Conservation (phyloP, 2,797 vertebrate species). For the Premnoplex brunnescens region DNA sequence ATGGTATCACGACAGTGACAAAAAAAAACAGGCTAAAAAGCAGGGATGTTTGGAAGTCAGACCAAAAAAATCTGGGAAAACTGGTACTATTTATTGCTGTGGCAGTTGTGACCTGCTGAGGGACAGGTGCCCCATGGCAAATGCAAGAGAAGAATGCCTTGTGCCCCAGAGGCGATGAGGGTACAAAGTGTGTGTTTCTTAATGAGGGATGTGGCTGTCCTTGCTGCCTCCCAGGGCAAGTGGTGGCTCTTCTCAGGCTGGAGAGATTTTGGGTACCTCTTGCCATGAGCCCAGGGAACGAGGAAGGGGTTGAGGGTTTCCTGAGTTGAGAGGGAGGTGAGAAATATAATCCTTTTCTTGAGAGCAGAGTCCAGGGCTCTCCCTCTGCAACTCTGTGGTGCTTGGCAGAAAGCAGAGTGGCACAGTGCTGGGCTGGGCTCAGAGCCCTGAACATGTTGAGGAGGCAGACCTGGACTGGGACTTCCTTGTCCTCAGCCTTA, state of each 20-base stretch:
- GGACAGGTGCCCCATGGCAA: not conserved
- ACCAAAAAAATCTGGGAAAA: not conserved
- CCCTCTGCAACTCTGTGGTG: fast-evolving
- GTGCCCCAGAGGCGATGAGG: not conserved
- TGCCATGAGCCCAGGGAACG: not conserved
- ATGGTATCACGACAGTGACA: not conserved
- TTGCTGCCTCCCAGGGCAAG: not conserved
- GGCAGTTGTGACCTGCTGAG: not conserved
- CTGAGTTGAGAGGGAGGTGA: not conserved
- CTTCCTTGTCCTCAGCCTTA: not conserved
- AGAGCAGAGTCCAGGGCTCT: not conserved
- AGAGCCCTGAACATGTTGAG: not conserved
- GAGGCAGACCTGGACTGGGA: not conserved
- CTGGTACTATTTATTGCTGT: not conserved
- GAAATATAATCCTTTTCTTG: fast-evolving
- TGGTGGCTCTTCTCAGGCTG: not conserved
- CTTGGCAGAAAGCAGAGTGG: not conserved
- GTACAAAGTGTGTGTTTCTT: not conserved
- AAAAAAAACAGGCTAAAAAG: not conserved
- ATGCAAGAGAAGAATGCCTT: not conserved
- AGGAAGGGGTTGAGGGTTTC: not conserved
- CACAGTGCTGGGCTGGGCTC: not conserved
- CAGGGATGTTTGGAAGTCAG: not conserved
- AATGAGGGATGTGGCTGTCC: not conserved
- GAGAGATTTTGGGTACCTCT: not conserved